A percentile compares a stretch with the other conserved stretches of the same genome.
Conservation (phyloP, 2,113 vertebrate genomes). For the Ictalurus furcatus region DNA sequence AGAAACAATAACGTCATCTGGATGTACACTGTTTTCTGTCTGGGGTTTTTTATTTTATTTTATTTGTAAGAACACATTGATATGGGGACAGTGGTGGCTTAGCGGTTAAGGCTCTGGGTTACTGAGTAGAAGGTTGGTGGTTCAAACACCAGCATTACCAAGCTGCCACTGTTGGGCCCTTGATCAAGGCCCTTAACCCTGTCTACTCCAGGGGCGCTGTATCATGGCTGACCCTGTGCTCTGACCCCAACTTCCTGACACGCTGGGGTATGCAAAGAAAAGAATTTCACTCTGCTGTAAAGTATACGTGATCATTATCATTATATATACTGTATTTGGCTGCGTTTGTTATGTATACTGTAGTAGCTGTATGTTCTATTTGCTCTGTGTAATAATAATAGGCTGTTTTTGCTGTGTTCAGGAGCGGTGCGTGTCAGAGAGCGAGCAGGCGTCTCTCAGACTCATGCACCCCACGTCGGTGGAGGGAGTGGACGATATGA, state of each 20-base stretch:
- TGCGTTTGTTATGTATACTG: background rate
- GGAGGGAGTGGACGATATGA: constrained; percentile 92
- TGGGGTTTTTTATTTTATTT: background rate
- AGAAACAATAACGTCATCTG: background rate
- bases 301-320: no score
- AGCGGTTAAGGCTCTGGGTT: no score
- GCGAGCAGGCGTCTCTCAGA: constrained; percentile 69
- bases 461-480: constrained; percentile 87
- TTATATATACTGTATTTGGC: background rate
- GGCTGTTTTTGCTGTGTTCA: constrained; percentile 53
- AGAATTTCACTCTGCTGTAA: no score
- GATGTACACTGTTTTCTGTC: background rate
- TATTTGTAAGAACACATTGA: background rate
- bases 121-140: no score
- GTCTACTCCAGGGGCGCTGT: no score
- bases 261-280: no score
- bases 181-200: no score
- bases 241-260: no score
- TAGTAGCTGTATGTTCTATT: background rate
- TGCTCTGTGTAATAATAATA: background rate
- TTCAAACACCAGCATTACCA: no score
- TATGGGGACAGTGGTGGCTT: background rate
- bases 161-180: no score
- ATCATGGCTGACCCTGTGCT: no score
- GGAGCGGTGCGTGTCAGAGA: constrained; percentile 76